Conservation (phyloP, 1,140 invertebrate species). For the Teleogryllus occipitalis region DNA sequence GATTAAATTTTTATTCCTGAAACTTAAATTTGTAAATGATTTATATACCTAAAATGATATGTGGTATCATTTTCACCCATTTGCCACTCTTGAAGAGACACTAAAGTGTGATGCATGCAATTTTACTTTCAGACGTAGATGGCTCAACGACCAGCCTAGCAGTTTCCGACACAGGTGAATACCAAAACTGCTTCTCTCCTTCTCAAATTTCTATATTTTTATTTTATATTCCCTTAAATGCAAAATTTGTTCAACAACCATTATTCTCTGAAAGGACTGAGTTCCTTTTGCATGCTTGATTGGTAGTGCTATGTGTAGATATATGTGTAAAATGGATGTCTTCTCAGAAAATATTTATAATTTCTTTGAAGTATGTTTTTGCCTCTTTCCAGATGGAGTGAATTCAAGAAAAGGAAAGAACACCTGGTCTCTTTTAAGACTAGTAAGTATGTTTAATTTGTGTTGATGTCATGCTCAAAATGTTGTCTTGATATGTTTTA, state of each 20-base stretch:
- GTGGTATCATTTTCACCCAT: background rate
- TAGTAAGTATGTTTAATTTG: constrained; percentile 29
- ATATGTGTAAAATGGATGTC: background rate
- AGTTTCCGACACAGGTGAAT: constrained; percentile 34
- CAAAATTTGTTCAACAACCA: background rate
- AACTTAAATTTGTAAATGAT: background rate
- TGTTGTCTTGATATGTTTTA: background rate
- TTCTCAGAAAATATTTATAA: constrained; percentile 13
- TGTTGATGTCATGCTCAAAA: background rate
- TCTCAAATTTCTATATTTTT: background rate
- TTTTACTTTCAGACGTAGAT: constrained; percentile 27
- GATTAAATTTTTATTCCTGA: too few species aligned
- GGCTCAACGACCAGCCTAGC: constrained; percentile 30
- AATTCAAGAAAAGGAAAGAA: constrained; percentile 42
- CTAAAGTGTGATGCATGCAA: constrained; percentile 4
- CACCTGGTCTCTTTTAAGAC: constrained; percentile 43
- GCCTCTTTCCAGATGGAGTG: constrained; percentile 30
- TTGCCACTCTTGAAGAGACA: background rate
- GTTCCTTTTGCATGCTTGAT: background rate
- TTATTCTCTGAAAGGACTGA: background rate
- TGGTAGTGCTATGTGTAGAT: background rate
- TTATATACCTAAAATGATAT: background rate
- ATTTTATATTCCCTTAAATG: background rate
- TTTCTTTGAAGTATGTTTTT: constrained; percentile 26
- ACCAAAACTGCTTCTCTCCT: constrained; percentile 11